These are phyloP conservation scores for Andrena minutula DNA, from an alignment of 2,888 invertebrate genomes.

Conservation along the genomic window DNA sequence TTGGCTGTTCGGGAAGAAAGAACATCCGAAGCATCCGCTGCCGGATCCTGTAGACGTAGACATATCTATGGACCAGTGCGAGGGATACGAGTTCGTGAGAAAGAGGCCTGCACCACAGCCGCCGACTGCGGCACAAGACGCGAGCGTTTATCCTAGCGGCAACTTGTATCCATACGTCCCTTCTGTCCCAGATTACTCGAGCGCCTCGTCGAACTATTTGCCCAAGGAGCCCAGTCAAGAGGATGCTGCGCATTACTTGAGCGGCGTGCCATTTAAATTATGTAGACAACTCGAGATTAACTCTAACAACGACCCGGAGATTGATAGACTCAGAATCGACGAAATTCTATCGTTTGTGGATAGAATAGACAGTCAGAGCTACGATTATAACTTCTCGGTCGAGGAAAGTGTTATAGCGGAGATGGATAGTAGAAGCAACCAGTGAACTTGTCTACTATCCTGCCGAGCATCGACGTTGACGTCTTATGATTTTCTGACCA, in stretches of 20 bases:
- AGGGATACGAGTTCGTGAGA: slow-evolving; percentile 78
- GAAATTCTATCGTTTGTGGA: slow-evolving; percentile 86
- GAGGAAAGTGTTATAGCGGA: slow-evolving; percentile 87
- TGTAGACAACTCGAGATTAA: slow-evolving; percentile 85
- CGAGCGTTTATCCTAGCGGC: slow-evolving; percentile 38
- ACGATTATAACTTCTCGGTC: slow-evolving; percentile 86
- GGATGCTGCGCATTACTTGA: slow-evolving; percentile 84
- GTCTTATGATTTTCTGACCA: neutral
- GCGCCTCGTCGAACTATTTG: slow-evolving; percentile 35
- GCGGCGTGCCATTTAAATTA: slow-evolving; percentile 87
- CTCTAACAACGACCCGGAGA: slow-evolving; percentile 85
- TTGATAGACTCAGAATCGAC: slow-evolving; percentile 84
- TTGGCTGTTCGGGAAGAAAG: slow-evolving; percentile 83
- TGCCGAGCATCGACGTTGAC: neutral
- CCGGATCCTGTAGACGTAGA: slow-evolving; percentile 77
- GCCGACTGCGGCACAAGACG: slow-evolving; percentile 11
- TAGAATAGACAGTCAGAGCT: slow-evolving; percentile 85
- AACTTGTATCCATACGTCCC: slow-evolving; percentile 76
- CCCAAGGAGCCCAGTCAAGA: slow-evolving; percentile 64
- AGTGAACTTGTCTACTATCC: slow-evolving; percentile 17
- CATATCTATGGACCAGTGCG: slow-evolving; percentile 53
- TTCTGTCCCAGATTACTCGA: slow-evolving; percentile 63
- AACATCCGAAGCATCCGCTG: slow-evolving; percentile 79
- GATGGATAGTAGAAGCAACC: slow-evolving; percentile 74
- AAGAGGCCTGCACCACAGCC: slow-evolving; percentile 62